Evolutionary conservation across 2,888 invertebrate species (phyloP), one percentile per base, ranked within the genome.

Genomic region (Sarcophaga caerulescens): DNA sequence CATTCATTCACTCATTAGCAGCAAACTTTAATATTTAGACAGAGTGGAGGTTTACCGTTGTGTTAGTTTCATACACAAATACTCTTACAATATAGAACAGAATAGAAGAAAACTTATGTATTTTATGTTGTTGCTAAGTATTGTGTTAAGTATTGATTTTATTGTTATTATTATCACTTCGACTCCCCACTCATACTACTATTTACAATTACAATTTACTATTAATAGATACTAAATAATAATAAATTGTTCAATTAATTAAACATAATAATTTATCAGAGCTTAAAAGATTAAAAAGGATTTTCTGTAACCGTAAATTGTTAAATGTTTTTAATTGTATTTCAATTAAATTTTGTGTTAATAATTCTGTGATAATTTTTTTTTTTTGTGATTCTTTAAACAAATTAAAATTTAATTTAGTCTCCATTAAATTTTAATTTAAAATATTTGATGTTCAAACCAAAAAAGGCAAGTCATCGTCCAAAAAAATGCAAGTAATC

Each of bases 1-100:
- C 10, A 10, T 35, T 35, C 35, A 35, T 35, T 35, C 8, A 35
- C 35, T 35, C 10, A 35, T 35, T 35, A 35, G 8, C 35, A 35
- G 35, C 35, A 35, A 35, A 35, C 35, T 35, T 10, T 35, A 35
- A 35, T 35, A 35, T 35, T 35, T 35, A 35, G 2, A 35, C 35
- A 35, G 8, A 10, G 35, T 10, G 8, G 0, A 35, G 35, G 8
- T 66, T 59, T 66, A 57, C 52, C n/a, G 62, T 44, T 65, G 23
- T 44, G 23, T n/a, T 68, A 76, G 66, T 59, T 57, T 35, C 17
- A n/a, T 45, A 44, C 66, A n/a, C 59, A 68, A 77, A 62, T 35
- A 59, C 8, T 21, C 21, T 44, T 60, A 57, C 73, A 59, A 59
- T 60, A 19, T 35, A 8, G 35, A 35, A 35, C 35, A 10, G 35